phyloP scores from a whole-genome alignment of 2,113 vertebrate species.

The Ursus arctos region DNA sequence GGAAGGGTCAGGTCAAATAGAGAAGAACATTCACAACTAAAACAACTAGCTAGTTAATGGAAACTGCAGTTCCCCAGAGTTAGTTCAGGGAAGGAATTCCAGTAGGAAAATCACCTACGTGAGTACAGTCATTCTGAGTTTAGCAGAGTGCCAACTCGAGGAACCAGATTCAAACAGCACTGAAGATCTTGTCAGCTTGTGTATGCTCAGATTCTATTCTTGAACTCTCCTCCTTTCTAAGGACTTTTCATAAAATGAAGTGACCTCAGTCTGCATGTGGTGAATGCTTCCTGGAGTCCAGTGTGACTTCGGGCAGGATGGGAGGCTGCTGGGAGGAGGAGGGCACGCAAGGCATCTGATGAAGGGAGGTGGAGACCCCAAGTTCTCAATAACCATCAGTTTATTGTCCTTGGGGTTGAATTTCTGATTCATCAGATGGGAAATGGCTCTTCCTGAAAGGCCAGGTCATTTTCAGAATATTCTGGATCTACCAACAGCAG shows the following conservation, averaged over 20 bases:
- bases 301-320: not conserved
- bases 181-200: not conserved
- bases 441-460: constrained; percentile 12
- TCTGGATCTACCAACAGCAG: not conserved
- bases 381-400: not conserved
- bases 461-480: not conserved
- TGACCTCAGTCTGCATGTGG: not conserved
- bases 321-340: not conserved
- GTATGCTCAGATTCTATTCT: not conserved
- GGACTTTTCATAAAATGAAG: not conserved
- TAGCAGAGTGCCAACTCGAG: not conserved
- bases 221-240: not conserved
- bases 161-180: not conserved
- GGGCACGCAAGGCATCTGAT: not conserved
- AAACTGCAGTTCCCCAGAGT: not conserved
- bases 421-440: constrained; percentile 14
- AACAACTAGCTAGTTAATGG: not conserved
- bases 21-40: not conserved
- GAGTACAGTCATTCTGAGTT: not conserved
- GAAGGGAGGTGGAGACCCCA: not conserved
- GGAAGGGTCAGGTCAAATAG: not conserved
- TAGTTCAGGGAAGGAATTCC: not conserved
- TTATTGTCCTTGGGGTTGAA: not conserved
- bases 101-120: not conserved
- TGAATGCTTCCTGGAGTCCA: not conserved